Percentiles rank a stretch among this genome's conserved stretches.
Evolutionary conservation across 2,888 invertebrate species (phyloP).

Genomic region (Sphecodes monilicornis): DNA sequence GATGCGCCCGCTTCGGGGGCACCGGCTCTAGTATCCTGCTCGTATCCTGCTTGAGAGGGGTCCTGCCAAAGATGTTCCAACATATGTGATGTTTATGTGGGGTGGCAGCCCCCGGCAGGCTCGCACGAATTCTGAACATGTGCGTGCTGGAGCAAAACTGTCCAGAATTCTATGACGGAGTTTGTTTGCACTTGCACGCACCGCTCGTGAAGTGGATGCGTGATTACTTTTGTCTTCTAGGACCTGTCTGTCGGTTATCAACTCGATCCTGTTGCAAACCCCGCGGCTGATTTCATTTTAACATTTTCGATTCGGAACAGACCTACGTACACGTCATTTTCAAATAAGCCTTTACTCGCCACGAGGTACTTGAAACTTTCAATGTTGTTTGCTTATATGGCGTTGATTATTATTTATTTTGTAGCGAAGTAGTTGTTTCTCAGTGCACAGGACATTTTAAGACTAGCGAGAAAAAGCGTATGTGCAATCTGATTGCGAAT

Average conservation of each 20-base stretch:
- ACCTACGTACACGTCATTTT: too few relatives aligned
- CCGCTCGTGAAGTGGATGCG: conserved; percentile 66
- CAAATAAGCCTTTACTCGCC: not conserved
- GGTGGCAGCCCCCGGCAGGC: conserved; percentile 69
- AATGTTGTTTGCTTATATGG: too few relatives aligned
- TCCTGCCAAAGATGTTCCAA: conserved; percentile 73
- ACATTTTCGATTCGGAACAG: too few relatives aligned
- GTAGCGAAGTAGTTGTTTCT: too few relatives aligned
- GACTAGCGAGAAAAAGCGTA: too few relatives aligned
- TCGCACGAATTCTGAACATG: conserved; percentile 76
- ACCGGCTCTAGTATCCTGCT: conserved; percentile 58
- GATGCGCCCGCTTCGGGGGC: conserved; percentile 33
- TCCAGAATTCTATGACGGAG: conserved; percentile 77
- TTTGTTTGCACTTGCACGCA: conserved; percentile 78
- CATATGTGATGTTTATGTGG: conserved; percentile 81
- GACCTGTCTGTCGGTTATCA: conserved; percentile 35
- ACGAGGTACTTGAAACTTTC: too few relatives aligned
- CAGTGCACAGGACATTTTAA: too few relatives aligned
- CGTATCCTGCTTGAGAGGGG: conserved; percentile 51
- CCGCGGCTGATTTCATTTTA: not conserved
- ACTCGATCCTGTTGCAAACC: not conserved
- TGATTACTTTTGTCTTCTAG: conserved; percentile 72
- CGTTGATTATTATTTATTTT: too few relatives aligned
- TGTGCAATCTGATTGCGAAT: too few relatives aligned
- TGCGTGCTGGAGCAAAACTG: conserved; percentile 74